A percentile compares a stretch with the other conserved stretches of the same genome.
Conservation (phyloP, 2,797 vertebrate species). For the Ambastaia sidthimunki region DNA sequence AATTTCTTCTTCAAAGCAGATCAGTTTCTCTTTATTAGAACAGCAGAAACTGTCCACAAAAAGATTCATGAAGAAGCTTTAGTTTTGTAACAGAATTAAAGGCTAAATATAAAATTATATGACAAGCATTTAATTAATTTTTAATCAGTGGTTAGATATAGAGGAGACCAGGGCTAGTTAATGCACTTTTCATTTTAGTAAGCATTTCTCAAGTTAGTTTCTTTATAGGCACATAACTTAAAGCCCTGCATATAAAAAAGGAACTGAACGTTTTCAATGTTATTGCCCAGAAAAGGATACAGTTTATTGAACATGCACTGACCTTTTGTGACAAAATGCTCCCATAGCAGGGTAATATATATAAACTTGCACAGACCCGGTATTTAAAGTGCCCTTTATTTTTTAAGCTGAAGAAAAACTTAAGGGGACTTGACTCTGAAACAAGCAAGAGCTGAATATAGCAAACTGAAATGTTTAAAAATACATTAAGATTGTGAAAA, state of each 20-base stretch:
- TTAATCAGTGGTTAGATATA: slow-evolving; percentile 3
- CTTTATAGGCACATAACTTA: neutral
- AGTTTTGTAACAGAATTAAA: neutral
- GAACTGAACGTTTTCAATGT: neutral
- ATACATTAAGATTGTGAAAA: neutral
- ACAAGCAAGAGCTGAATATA: too few species aligned
- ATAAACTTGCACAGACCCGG: too few species aligned
- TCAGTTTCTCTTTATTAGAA: slow-evolving; percentile 35
- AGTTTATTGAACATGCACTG: slow-evolving; percentile 46
- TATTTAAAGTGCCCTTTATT: neutral
- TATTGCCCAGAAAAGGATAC: neutral
- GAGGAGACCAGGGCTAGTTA: neutral
- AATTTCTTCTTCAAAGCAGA: slow-evolving; percentile 46
- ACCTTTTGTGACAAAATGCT: slow-evolving; percentile 29
- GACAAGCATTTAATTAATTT: neutral
- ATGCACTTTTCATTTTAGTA: too few species aligned
- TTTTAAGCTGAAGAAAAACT: too few species aligned
- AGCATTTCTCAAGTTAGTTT: neutral
- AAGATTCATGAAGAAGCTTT: neutral
- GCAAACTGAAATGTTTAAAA: too few species aligned
- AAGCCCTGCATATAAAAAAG: neutral
- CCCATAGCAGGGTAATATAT: too few species aligned
- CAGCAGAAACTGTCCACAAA: slow-evolving; percentile 12
- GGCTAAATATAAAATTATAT: neutral
- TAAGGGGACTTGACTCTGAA: too few species aligned